Percentiles rank a stretch among this genome's conserved stretches.
These are phyloP conservation scores for Ursus arctos DNA, from an alignment of 2,113 vertebrate genomes.

Conservation along the genomic window DNA sequence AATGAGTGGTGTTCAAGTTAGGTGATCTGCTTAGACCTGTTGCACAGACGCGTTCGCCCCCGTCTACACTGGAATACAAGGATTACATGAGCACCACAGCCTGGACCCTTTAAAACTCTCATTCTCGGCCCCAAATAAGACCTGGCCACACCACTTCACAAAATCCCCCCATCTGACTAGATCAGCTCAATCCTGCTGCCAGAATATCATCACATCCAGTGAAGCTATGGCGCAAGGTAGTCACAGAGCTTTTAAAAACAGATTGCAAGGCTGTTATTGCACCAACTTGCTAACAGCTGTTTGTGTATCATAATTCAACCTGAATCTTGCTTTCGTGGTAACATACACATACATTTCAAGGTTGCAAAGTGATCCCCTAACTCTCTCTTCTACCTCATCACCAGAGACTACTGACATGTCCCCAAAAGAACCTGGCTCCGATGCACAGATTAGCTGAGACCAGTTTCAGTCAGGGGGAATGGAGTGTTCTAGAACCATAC, in stretches of 20 bases:
- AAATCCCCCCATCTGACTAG: not conserved
- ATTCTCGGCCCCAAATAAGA: not conserved
- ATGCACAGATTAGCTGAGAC: not conserved
- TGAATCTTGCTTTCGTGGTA: not conserved
- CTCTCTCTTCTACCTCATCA: not conserved
- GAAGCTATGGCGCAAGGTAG: not conserved
- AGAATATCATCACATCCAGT: not conserved
- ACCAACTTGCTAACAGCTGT: not conserved
- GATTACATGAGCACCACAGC: not conserved
- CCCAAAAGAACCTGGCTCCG: not conserved
- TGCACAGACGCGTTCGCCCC: not conserved
- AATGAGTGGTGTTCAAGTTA: not conserved
- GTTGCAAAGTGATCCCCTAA: not conserved
- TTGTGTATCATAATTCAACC: not conserved
- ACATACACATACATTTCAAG: not conserved
- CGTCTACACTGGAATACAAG: not conserved
- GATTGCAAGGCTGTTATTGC: accelerated
- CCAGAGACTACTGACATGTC: too few relatives aligned
- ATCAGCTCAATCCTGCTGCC: not conserved
- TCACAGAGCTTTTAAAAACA: not conserved
- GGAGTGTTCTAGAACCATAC: not conserved
- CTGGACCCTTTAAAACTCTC: not conserved
- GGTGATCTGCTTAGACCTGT: not conserved
- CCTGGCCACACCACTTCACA: not conserved
- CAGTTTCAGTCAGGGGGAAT: not conserved